phyloP scores from a whole-genome alignment of 2,888 invertebrate genomes.

The Chrysomela aeneicollis region DNA sequence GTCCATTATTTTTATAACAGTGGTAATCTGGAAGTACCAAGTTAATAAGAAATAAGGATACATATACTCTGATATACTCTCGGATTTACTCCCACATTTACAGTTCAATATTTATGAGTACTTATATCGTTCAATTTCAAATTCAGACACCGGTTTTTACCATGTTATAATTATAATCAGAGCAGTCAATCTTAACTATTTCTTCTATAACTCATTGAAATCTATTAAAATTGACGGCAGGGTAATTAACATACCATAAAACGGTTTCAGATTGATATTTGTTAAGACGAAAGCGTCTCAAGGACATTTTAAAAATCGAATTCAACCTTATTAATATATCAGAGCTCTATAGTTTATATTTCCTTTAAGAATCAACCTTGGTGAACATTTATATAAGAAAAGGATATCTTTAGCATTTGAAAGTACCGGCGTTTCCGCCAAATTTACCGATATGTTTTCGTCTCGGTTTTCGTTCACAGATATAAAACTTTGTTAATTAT shows the following conservation, averaged over 20 bases:
- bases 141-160: background rate
- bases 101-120: background rate
- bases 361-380: too few relatives aligned
- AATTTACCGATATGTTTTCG: too few relatives aligned
- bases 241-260: conserved; percentile 34
- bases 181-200: conserved; percentile 13
- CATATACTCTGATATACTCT: too few relatives aligned
- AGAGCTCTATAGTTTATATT: too few relatives aligned
- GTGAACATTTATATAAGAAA: too few relatives aligned
- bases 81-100: background rate
- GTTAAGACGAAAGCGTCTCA: conserved; percentile 37
- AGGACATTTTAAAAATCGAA: conserved; percentile 29
- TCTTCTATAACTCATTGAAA: conserved; percentile 32
- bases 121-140: background rate
- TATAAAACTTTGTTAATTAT: too few relatives aligned
- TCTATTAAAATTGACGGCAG: conserved; percentile 30
- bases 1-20: too few relatives aligned
- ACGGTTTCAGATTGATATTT: conserved; percentile 27
- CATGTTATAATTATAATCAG: conserved; percentile 3
- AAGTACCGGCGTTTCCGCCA: too few relatives aligned
- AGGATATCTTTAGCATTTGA: too few relatives aligned
- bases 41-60: too few relatives aligned
- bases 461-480: too few relatives aligned
- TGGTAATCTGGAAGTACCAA: too few relatives aligned
- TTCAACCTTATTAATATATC: background rate